phyloP scores from a whole-genome alignment of 2,888 invertebrate genomes.

The Eustalomyia histrio region DNA sequence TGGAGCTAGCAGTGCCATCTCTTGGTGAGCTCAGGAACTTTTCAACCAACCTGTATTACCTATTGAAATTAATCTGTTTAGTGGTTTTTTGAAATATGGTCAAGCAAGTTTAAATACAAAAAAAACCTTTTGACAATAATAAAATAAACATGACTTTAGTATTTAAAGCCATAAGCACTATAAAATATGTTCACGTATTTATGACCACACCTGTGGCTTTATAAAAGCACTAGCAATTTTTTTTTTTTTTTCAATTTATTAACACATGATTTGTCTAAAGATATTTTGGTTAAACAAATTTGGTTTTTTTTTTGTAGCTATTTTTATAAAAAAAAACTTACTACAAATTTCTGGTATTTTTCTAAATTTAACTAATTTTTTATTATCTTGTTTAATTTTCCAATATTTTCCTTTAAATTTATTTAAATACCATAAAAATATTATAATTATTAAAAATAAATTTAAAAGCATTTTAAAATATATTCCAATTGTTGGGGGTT shows the following conservation, averaged over 20 bases:
- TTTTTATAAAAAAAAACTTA: slow-evolving; percentile 21
- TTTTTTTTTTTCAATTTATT: background rate
- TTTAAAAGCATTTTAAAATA: slow-evolving; percentile 43
- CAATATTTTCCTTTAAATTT: slow-evolving; percentile 31
- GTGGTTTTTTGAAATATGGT: background rate
- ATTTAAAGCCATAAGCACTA: slow-evolving; percentile 5
- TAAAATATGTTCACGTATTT: background rate
- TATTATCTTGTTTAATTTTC: background rate
- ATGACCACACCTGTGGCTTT: slow-evolving; percentile 23
- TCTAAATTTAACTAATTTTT: slow-evolving; percentile 36
- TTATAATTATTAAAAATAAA: slow-evolving; percentile 16
- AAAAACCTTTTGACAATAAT: slow-evolving; percentile 14
- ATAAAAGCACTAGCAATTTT: background rate
- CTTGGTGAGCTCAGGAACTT: too few relatives aligned
- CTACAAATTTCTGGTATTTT: slow-evolving; percentile 51
- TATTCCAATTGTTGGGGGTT: background rate
- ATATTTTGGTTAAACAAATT: background rate
- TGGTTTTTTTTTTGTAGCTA: background rate
- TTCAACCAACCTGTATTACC: too few relatives aligned
- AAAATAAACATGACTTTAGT: slow-evolving; percentile 26
- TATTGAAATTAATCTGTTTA: background rate
- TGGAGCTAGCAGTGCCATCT: too few relatives aligned
- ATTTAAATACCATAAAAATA: slow-evolving; percentile 43
- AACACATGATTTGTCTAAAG: background rate
- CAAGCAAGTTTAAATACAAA: background rate